A percentile compares a stretch with the other conserved stretches of the same genome.
Conservation (phyloP, 1,140 invertebrate genomes). For the Drosophila navojoa region DNA sequence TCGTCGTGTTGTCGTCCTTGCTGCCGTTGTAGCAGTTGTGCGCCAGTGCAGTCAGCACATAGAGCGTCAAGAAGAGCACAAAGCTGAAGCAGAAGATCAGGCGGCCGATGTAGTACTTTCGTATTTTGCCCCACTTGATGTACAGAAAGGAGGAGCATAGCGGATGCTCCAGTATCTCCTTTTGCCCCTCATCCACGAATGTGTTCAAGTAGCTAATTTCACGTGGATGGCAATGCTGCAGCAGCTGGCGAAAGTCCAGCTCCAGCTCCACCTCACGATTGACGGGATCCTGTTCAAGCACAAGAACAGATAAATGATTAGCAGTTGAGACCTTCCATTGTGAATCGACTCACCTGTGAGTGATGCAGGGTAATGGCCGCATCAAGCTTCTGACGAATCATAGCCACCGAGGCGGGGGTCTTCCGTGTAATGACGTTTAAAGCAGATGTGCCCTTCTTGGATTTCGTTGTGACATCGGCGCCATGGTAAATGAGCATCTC, state of each 20-base stretch:
- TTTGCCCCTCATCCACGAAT: constrained; percentile 92
- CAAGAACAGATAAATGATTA: neutral
- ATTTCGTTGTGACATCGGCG: constrained; percentile 92
- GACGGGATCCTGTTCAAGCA: constrained; percentile 86
- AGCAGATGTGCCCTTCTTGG: constrained; percentile 92
- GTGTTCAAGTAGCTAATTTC: constrained; percentile 93
- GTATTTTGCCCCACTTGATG: constrained; percentile 94
- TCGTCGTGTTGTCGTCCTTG: constrained; percentile 88
- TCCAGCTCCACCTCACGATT: constrained; percentile 92
- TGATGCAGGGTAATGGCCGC: constrained; percentile 91
- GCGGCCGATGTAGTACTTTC: constrained; percentile 93
- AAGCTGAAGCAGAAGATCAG: constrained; percentile 92
- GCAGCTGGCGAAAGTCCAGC: constrained; percentile 90
- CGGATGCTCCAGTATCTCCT: constrained; percentile 92
- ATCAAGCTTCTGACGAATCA: constrained; percentile 91
- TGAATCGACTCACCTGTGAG: constrained; percentile 83
- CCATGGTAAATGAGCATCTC: constrained; percentile 92
- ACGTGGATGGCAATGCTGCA: constrained; percentile 90
- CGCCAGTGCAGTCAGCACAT: constrained; percentile 90
- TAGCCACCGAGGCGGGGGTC: constrained; percentile 91
- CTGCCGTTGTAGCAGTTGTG: constrained; percentile 92
- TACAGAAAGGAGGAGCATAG: constrained; percentile 92
- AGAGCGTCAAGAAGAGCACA: constrained; percentile 90
- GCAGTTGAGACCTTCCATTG: neutral
- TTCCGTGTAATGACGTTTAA: constrained; percentile 92